Evolutionary conservation across 2,888 invertebrate genomes (phyloP).

Genomic region (Cerceris rybyensis): DNA sequence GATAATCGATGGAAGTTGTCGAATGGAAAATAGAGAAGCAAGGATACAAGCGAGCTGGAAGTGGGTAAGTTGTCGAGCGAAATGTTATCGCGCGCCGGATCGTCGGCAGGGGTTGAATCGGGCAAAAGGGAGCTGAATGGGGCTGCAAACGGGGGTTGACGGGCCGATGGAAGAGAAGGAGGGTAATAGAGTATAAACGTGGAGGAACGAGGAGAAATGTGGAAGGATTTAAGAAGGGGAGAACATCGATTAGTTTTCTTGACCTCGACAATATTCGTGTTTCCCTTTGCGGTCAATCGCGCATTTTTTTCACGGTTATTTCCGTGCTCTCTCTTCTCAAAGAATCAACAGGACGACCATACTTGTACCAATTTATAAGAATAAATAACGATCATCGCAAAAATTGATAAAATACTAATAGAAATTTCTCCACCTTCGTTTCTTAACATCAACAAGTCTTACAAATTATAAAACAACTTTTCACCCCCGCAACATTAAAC

Average conservation of each 20-base stretch:
- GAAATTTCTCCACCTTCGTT: too few relatives aligned
- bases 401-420: too few relatives aligned
- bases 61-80: slow-evolving; percentile 80
- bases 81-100: slow-evolving; percentile 79
- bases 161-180: slow-evolving; percentile 60
- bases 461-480: too few relatives aligned
- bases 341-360: too few relatives aligned
- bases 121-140: slow-evolving; percentile 77
- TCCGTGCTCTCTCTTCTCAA: background rate
- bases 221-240: slow-evolving; percentile 72
- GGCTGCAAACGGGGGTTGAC: slow-evolving; percentile 73
- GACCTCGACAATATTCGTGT: slow-evolving; percentile 74
- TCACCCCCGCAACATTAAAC: too few relatives aligned
- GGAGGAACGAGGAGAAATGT: slow-evolving; percentile 61
- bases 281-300: slow-evolving; percentile 24
- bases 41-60: slow-evolving; percentile 73
- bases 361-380: too few relatives aligned
- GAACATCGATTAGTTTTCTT: slow-evolving; percentile 79
- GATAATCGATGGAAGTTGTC: slow-evolving; percentile 66
- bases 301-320: background rate
- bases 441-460: too few relatives aligned
- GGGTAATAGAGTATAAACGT: slow-evolving; percentile 59
- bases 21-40: slow-evolving; percentile 62
- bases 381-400: too few relatives aligned
- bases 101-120: slow-evolving; percentile 75